Evolutionary conservation across 2,888 invertebrate species (phyloP), one percentile per base, ranked within the genome.

Genomic region (Xestia rhomboidea): DNA sequence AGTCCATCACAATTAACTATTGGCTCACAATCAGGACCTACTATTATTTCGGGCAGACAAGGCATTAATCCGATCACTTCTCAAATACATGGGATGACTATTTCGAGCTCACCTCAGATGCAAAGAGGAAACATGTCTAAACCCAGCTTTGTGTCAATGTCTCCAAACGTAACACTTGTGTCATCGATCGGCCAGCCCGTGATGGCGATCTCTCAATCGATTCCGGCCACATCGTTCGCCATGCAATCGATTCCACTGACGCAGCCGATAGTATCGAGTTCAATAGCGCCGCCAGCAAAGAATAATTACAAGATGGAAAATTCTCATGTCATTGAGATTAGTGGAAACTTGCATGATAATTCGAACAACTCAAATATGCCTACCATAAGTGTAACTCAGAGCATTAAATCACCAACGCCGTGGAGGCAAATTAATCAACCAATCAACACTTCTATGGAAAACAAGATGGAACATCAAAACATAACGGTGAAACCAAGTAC

Each of bases 191-290:
- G 96, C 41, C 96, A 96, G 82, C 96, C 96, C n/a, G 88, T 96
- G 67, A 96, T 96, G 96, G 96, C 96, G 21, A 96, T 96, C 77
- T 96, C 96, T 24, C 96, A 96, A 82, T 95, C 96, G 5, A 88
- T 96, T 66, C 96, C 96, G 0, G 86, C 88, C 2, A 89, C 94
- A 60, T 93, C 96, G 49, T 96, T 95, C 85, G 93, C 96, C 1
- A 93, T 96, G 94, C 96, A 96, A 79, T 93, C 96, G 2, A 95
- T 96, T 88, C 96, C 96, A 15, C 83, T 97, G 73, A 95, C 96
- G 15, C 97, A 97, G 82, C 96, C 97, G 13, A 97, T 97, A 81
- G 96, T 97, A 13, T 95, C 97, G 4, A 97, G 95, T 85, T 95
- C 97, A 54, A 94, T 96, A 73, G 96, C 96, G 27, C 95, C 96